These are phyloP conservation scores for Peromyscus leucopus DNA, from an alignment of 2,113 vertebrate genomes.

Conservation along the genomic window DNA sequence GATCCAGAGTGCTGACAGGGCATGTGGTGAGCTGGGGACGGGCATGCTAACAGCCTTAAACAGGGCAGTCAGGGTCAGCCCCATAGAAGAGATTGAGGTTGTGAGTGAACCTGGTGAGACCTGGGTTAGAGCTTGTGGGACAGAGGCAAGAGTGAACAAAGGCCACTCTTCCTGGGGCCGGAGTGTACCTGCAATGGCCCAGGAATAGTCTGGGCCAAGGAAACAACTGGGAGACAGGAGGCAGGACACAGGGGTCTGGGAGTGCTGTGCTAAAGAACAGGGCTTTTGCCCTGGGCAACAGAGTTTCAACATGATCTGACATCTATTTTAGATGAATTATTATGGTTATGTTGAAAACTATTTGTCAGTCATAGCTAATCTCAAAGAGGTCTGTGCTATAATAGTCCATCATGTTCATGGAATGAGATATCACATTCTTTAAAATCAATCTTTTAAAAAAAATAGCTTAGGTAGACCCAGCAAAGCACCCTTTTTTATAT, in stretches of 20 bases:
- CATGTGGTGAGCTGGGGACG: neutral
- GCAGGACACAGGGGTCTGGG: neutral
- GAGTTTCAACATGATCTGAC: neutral
- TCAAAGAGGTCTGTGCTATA: neutral
- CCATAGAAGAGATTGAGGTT: neutral
- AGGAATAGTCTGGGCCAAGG: neutral
- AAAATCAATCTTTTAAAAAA: conserved; percentile 26
- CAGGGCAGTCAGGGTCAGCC: neutral
- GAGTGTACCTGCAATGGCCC: neutral
- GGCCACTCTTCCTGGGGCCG: neutral
- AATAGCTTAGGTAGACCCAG: neutral
- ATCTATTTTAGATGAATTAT: conserved; percentile 1
- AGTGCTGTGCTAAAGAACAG: neutral
- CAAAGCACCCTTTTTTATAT: neutral
- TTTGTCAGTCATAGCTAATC: conserved; percentile 7
- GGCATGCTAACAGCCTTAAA: neutral
- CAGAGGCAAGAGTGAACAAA: neutral
- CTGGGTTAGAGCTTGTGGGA: neutral
- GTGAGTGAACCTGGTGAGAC: neutral
- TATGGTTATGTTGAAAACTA: conserved; percentile 14
- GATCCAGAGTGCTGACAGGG: neutral
- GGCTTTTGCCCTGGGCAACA: neutral
- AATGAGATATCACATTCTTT: neutral
- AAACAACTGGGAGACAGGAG: neutral
- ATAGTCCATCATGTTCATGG: neutral